Base-by-base conservation (phyloP, 2,797 vertebrate species). In the Ambastaia sidthimunki region DNA sequence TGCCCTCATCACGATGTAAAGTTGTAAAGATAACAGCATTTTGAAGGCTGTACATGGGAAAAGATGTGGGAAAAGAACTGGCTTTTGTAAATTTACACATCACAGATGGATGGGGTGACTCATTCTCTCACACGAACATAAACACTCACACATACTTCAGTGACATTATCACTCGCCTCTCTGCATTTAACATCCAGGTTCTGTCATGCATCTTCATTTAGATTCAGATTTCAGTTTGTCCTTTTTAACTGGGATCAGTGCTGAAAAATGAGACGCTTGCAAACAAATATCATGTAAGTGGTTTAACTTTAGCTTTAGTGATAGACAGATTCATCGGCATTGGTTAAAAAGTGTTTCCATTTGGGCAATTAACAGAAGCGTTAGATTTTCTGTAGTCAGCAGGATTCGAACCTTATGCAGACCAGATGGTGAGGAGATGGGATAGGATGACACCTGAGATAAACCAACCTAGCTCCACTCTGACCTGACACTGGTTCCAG, bases 41-140 rank as follows among this genome's bases (percentile, higher is more conserved):
- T 31, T 54, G 31, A 73, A 68, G n/a, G 60, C 65, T 44, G 60
- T 41, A 82, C 23, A 2, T 37, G 34, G 55, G 55, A 77, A 25
- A 80, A 60, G 50, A n/a, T 3, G 12, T 54, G 21, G 21, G 12
- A 60, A 66, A 80, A 50, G 54, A 65, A 62, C 37, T 57, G 28
- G 52, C 68, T 80, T 81, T 83, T 80, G 71, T 81, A 63, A 73
- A 80, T 82, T 83, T 86, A 80, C 76, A 81, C 71, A 71, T 85
- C 83, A 85, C 86, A 86, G 86, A 85, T 84, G 82, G 86, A 74
- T 69, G 18, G 60, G 74, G 78, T 86, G 86, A 88, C 78, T 88
- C 86, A 86, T 69, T 80, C 37, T 63, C 44, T 78, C 70, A 67
- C 73, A 73, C 68, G 60, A 57, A 78, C 55, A 74, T 59, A 63